A percentile compares a stretch with the other conserved stretches of the same genome.
Evolutionary conservation across 2,888 invertebrate genomes (phyloP).

Genomic region (Cactoblastis cactorum): DNA sequence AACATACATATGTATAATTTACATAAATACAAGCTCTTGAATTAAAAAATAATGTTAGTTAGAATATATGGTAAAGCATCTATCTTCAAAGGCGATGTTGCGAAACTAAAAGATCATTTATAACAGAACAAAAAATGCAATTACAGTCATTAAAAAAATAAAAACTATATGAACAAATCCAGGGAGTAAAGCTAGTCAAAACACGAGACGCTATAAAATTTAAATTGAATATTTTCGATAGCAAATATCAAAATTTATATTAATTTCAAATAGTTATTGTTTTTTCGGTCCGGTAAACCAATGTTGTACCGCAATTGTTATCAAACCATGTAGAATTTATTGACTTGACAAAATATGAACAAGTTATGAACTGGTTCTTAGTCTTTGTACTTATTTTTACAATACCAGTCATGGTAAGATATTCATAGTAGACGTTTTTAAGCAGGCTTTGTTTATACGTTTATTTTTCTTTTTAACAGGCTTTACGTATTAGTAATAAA

Average conservation of each 20-base stretch:
- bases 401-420: background rate
- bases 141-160: too few species aligned
- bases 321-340: background rate
- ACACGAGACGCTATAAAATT: background rate
- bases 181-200: background rate
- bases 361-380: conserved; percentile 4
- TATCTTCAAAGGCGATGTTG: too few species aligned
- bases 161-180: background rate
- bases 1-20: too few species aligned
- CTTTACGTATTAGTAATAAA: too few species aligned
- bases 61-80: too few species aligned
- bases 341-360: background rate
- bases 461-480: too few species aligned
- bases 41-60: too few species aligned
- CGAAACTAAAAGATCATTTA: too few species aligned
- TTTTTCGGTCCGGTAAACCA: background rate
- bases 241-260: background rate
- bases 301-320: background rate
- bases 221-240: background rate
- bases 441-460: too few species aligned
- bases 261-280: background rate
- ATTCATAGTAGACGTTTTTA: too few species aligned
- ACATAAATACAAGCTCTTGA: too few species aligned
- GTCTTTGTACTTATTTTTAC: background rate
- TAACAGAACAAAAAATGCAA: too few species aligned